These are phyloP conservation scores for Arremon brunneinucha DNA, from an alignment of 2,797 vertebrate genomes.

Conservation along the genomic window DNA sequence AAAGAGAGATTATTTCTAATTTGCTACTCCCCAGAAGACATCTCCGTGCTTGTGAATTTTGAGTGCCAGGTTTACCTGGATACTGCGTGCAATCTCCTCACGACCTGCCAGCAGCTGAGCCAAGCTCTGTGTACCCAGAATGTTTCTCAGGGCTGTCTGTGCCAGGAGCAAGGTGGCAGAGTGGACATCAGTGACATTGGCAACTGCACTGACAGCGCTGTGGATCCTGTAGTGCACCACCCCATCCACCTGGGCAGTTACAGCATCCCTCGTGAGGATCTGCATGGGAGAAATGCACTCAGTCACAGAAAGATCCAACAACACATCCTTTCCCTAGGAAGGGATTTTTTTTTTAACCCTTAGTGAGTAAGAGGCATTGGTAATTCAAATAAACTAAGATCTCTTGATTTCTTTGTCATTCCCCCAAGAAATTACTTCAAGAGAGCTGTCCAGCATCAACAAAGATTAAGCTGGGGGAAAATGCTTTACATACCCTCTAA, in stretches of 20 bases:
- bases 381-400: not conserved
- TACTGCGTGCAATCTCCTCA: slow-evolving; percentile 86
- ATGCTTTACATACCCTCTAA: not conserved
- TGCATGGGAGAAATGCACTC: slow-evolving; percentile 1
- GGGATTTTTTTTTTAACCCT: rapidly evolving
- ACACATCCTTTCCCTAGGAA: not conserved
- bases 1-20: not conserved
- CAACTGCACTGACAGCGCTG: slow-evolving; percentile 86
- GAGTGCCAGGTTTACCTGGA: slow-evolving; percentile 80
- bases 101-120: slow-evolving; percentile 88
- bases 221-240: slow-evolving; percentile 91
- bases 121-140: slow-evolving; percentile 90
- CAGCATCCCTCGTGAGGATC: slow-evolving; percentile 91
- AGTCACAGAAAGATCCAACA: not conserved
- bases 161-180: slow-evolving; percentile 88
- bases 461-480: not conserved
- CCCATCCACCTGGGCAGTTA: slow-evolving; percentile 87
- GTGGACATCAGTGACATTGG: slow-evolving; percentile 89
- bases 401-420: not conserved
- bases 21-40: not conserved
- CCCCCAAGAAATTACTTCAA: not conserved
- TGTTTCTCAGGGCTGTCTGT: slow-evolving; percentile 88
- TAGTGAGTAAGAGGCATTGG: not conserved
- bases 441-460: not conserved
- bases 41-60: not conserved